A percentile compares a stretch with the other conserved stretches of the same genome.
These are phyloP conservation scores for Micromesistius poutassou DNA, from an alignment of 2,797 vertebrate species.

Conservation along the genomic window DNA sequence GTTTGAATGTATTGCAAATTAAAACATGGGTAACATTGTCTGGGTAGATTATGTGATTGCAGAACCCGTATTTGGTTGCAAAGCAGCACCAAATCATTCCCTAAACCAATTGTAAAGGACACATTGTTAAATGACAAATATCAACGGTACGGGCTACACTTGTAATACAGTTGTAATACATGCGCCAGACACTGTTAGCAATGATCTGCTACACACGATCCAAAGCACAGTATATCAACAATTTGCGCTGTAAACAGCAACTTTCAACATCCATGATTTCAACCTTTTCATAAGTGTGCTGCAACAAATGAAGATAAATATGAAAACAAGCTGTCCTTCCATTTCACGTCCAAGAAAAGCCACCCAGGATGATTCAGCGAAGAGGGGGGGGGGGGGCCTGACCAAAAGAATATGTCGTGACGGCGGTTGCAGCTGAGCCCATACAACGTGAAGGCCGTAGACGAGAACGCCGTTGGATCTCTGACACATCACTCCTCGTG, in stretches of 20 bases:
- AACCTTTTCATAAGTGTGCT: constrained; percentile 6
- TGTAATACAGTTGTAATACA: neutral
- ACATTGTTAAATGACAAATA: constrained; percentile 16
- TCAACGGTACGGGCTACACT: constrained; percentile 7
- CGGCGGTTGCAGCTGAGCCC: constrained; percentile 7
- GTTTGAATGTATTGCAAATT: neutral
- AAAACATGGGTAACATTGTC: neutral
- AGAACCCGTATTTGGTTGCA: constrained; percentile 15
- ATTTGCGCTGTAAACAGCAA: constrained; percentile 21
- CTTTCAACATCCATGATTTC: constrained; percentile 16
- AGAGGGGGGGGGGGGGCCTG: neutral
- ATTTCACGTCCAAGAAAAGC: constrained; percentile 11
- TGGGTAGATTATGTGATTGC: constrained; percentile 1
- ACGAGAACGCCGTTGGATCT: constrained; percentile 11
- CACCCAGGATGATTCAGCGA: constrained; percentile 19
- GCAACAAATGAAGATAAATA: constrained; percentile 17
- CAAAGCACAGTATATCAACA: constrained; percentile 17
- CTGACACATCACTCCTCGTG: constrained; percentile 8
- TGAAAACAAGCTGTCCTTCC: constrained; percentile 21
- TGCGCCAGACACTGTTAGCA: constrained; percentile 8
- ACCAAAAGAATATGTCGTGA: constrained; percentile 9
- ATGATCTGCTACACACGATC: constrained; percentile 5
- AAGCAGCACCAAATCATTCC: neutral
- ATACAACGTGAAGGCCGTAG: constrained; percentile 12
- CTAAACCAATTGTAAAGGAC: constrained; percentile 17